Base-by-base conservation (phyloP, 2,888 invertebrate genomes). In the Spisula subtruncata region DNA sequence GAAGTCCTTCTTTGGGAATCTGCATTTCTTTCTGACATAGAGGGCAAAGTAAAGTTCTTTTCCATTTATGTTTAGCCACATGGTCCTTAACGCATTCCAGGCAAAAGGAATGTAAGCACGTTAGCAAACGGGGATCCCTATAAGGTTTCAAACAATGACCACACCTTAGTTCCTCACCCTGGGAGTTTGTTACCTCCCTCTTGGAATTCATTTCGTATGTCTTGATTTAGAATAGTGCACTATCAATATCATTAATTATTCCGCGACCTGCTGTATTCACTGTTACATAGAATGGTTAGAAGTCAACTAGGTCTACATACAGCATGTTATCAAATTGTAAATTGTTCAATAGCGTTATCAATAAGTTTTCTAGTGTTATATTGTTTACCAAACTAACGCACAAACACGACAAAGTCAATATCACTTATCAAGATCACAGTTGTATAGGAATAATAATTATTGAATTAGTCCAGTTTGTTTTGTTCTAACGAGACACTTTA, bases 31-130 rank as follows among this genome's bases (percentile, higher is more conserved):
- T 93, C 18, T 92, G 88, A 66, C 94, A 94, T 25, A 93, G 66
- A 14, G 94, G 94, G 86, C 94, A 94, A 12, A 93, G 86, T 14
- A 94, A 88, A 1, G 89, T 88, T 32, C 89, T 88, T 60, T 93
- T 94, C 89, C 92, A 92, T 51, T 93, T 91, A n/a, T 91, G 87
- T 60, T 91, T 92, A 86, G 81, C 89, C 35, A 93, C 92, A 71
- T 92, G 90, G 20, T 90, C 91, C 35, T 93, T 90, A 46, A 94
- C 41, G 82, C 94, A 94, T 25, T 92, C 93, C 51, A 92, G 51
- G 79, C 94, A 94, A 85, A 93, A 94, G 8, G 91, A 90, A 85
- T 94, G 94, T 29, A 94, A 87, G 75, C 94, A 94, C 51, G 90
- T 90, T 2, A 94, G 85, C 29, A 93, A 91, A n/a, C 94, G 81